Evolutionary conservation across 2,113 vertebrate species (phyloP), one percentile per base, ranked within the genome.

Genomic region (Corythaeola cristata): DNA sequence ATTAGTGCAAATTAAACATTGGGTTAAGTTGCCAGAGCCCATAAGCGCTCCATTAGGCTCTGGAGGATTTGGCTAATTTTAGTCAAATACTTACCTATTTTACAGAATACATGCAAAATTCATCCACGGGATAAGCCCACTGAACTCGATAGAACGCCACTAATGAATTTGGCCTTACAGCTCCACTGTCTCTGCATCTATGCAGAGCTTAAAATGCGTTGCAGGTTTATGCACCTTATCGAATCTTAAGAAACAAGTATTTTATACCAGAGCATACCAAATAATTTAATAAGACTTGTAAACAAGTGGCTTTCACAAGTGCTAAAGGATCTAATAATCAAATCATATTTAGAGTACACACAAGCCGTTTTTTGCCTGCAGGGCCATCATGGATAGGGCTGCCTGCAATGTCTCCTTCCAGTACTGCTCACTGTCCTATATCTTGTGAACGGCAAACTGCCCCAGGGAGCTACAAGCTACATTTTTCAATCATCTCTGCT

Each of bases 41-140:
- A 71, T 88, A 89, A 96, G 96, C 7, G 3, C 95, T 97, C 91
- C 91, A 97, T 97, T 96, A 96, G 93, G 84, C 96, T 96, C 96
- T 85, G 55, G 91, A 95, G 95, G 95, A 97, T 97, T 97, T 96
- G 95, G 91, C 95, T 97, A 97, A 96, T 97, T 97, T 96, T 93
- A 97, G 74, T 97, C 91, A 94, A 96, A 97, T 83, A 95, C 94
- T 95, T 79, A 93, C 96, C 89, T 95, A 53, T 96, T 96, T 95
- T 88, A 91, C 63, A 95, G 63, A 92, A 89, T 73, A 84, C 91
- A 47, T 90, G 85, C 89, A 93, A 35, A 92, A 95, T 44, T 89
- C 84, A 95, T 91, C 67, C 81, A 39, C 11, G 58, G 86, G 91
- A 93, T 96, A 24, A 96, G 75, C 77, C 82, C 82, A 24, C 58